Conservation (phyloP, 1,140 invertebrate genomes). For the Lucilia cuprina region DNA sequence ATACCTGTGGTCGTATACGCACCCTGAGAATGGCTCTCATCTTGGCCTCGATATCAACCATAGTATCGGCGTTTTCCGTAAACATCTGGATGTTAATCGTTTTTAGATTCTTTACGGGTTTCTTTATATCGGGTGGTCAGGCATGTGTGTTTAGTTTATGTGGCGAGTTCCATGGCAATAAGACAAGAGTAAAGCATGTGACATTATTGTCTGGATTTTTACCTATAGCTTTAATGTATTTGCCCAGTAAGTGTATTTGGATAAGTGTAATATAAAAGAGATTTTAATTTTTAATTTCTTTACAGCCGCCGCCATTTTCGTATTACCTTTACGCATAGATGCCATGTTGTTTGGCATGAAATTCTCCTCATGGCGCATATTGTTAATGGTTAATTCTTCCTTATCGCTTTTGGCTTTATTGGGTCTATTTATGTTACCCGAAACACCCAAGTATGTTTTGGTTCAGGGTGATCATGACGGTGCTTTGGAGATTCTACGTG, state of each 20-base stretch:
- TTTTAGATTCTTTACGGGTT: slow-evolving; percentile 76
- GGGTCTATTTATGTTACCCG: slow-evolving; percentile 68
- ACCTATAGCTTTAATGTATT: slow-evolving; percentile 70
- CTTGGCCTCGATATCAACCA: slow-evolving; percentile 70
- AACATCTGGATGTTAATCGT: slow-evolving; percentile 73
- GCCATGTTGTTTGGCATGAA: slow-evolving; percentile 61
- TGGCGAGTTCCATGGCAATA: slow-evolving; percentile 71
- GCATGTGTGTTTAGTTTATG: slow-evolving; percentile 72
- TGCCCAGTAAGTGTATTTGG: slow-evolving; percentile 66
- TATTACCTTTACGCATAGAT: slow-evolving; percentile 68
- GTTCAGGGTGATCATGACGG: slow-evolving; percentile 69
- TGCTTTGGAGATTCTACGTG: slow-evolving; percentile 68
- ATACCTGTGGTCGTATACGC: slow-evolving; percentile 74
- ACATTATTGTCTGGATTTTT: slow-evolving; percentile 72
- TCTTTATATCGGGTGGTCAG: slow-evolving; percentile 73
- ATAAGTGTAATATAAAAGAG: neutral
- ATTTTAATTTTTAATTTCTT: slow-evolving; percentile 36
- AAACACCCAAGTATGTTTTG: slow-evolving; percentile 80
- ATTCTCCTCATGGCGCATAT: slow-evolving; percentile 72
- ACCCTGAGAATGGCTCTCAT: slow-evolving; percentile 74
- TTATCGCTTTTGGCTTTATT: slow-evolving; percentile 66
- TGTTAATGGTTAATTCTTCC: slow-evolving; percentile 67
- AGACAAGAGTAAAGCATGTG: slow-evolving; percentile 60
- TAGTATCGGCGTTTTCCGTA: slow-evolving; percentile 74
- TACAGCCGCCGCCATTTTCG: slow-evolving; percentile 69